Percentiles rank a stretch among this genome's conserved stretches.
Evolutionary conservation across 2,888 invertebrate species (phyloP).

Genomic region (Anthophora plumipes): DNA sequence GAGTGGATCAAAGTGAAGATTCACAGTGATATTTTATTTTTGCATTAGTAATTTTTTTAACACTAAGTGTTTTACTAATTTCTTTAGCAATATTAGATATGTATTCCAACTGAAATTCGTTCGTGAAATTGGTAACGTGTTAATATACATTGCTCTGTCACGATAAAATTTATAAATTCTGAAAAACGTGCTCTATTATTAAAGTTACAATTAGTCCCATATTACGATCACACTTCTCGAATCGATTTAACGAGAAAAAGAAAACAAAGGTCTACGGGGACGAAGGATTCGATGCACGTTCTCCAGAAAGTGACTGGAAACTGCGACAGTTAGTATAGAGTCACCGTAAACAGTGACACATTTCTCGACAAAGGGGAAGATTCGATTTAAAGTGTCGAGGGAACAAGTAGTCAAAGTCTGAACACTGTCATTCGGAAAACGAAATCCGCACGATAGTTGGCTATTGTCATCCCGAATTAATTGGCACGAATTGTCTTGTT

Average conservation of each 20-base stretch:
- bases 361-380: not conserved
- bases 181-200: too few relatives aligned
- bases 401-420: not conserved
- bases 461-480: slow-evolving; percentile 27
- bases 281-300: not conserved
- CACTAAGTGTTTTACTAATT: too few relatives aligned
- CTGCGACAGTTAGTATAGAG: not conserved
- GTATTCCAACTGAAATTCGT: too few relatives aligned
- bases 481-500: slow-evolving; percentile 58
- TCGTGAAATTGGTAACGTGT: too few relatives aligned
- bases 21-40: too few relatives aligned
- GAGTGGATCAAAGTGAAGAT: too few relatives aligned
- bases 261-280: not conserved
- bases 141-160: too few relatives aligned
- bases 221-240: too few relatives aligned
- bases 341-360: not conserved
- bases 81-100: too few relatives aligned
- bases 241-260: not conserved
- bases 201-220: too few relatives aligned
- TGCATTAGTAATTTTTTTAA: too few relatives aligned
- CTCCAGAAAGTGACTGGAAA: not conserved
- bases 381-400: slow-evolving; percentile 1
- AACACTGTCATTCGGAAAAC: not conserved
- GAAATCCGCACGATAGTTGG: not conserved
- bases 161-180: too few relatives aligned